Percentiles rank a stretch among this genome's conserved stretches.
These are phyloP conservation scores for Aphis craccivora DNA, from an alignment of 1,140 invertebrate genomes.

Conservation along the genomic window DNA sequence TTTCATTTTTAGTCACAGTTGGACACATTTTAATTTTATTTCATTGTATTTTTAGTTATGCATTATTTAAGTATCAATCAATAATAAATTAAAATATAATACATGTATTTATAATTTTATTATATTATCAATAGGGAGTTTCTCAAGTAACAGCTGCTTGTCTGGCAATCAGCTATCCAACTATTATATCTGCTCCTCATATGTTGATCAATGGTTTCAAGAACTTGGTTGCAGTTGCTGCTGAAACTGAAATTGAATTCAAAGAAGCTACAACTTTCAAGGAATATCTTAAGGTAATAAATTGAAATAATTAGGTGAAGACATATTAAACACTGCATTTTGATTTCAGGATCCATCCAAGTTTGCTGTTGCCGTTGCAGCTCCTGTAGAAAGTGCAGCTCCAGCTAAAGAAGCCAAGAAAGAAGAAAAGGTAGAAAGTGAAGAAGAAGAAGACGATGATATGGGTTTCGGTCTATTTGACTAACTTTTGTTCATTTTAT, in stretches of 20 bases:
- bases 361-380: conserved; percentile 79
- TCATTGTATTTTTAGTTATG: not conserved
- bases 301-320: not conserved
- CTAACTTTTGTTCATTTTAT: conserved; percentile 66
- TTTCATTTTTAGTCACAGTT: too few relatives aligned
- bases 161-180: conserved; percentile 93
- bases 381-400: conserved; percentile 70
- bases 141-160: conserved; percentile 94
- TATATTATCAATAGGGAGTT: conserved; percentile 71
- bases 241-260: conserved; percentile 94
- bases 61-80: not conserved
- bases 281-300: conserved; percentile 81
- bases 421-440: conserved; percentile 79
- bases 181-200: conserved; percentile 94
- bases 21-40: not conserved
- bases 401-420: conserved; percentile 69
- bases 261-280: conserved; percentile 92
- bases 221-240: conserved; percentile 95
- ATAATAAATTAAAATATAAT: not conserved
- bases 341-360: conserved; percentile 86
- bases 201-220: conserved; percentile 98
- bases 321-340: conserved; percentile 59
- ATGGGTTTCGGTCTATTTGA: conserved; percentile 98
- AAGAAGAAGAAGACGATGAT: conserved; percentile 89
- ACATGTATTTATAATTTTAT: not conserved